Evolutionary conservation across 2,113 vertebrate genomes (phyloP).

Genomic region (Rafetus swinhoei): DNA sequence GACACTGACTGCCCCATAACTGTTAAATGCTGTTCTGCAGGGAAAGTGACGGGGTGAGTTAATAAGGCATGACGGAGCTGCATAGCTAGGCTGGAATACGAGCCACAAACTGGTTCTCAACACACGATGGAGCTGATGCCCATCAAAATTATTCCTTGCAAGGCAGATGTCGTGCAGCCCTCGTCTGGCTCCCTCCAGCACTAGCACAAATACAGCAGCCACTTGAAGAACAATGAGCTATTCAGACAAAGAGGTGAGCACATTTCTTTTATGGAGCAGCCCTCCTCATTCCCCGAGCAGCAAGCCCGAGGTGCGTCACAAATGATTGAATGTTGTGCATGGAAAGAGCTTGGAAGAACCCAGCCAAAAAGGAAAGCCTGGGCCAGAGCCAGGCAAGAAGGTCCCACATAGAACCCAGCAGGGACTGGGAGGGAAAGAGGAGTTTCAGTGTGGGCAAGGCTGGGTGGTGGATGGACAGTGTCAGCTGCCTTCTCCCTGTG

Average conservation of each 20-base stretch:
- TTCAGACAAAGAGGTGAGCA: accelerated
- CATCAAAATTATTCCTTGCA: not conserved
- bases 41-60: no score
- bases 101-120: no score
- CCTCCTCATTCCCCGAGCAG: no score
- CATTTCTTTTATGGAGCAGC: not conserved
- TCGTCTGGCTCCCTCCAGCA: accelerated
- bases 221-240: not conserved
- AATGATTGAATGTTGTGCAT: not conserved
- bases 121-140: no score
- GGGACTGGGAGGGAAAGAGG: not conserved
- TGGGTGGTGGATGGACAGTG: not conserved
- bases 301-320: not conserved
- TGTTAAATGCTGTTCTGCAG: no score
- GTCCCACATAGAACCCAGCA: not conserved
- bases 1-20: no score
- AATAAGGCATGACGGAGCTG: no score
- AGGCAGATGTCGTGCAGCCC: accelerated
- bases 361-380: not conserved
- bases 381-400: not conserved
- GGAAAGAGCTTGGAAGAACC: not conserved
- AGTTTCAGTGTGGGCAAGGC: not conserved
- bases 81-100: no score
- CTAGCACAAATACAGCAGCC: not conserved
- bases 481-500: not conserved